Percentiles rank a stretch among this genome's conserved stretches.
These are phyloP conservation scores for Hydractinia symbiolongicarpus DNA, from an alignment of 30 jellyfish, hydroid and myxozoan species.

Conservation along the genomic window DNA sequence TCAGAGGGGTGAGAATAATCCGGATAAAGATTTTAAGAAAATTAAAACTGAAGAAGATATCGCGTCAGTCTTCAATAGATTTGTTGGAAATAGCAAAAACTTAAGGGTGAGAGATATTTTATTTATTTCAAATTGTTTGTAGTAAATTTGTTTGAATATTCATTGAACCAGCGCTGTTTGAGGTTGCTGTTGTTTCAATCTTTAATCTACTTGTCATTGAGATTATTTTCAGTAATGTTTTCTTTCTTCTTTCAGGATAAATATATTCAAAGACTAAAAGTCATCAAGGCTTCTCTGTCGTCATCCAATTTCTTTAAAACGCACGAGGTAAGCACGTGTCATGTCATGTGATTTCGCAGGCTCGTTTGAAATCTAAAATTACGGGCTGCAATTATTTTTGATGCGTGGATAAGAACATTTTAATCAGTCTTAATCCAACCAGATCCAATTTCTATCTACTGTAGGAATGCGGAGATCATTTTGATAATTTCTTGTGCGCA, in stretches of 20 bases:
- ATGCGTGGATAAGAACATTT: too few species aligned
- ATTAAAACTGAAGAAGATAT: constrained; percentile 66
- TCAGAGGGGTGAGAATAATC: constrained; percentile 79
- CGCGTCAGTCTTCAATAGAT: constrained; percentile 51
- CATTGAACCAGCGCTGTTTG: too few species aligned
- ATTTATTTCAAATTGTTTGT: background rate
- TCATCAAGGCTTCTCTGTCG: constrained; percentile 67
- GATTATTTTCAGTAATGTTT: constrained; percentile 3
- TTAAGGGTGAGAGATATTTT: constrained; percentile 44
- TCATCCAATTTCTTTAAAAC: constrained; percentile 61
- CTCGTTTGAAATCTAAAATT: too few species aligned
- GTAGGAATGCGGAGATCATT: too few species aligned
- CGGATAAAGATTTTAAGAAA: constrained; percentile 81
- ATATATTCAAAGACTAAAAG: constrained; percentile 73
- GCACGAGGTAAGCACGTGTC: constrained; percentile 65
- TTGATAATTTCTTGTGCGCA: too few species aligned
- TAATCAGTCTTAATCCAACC: too few species aligned
- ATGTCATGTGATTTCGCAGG: background rate
- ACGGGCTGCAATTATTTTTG: too few species aligned
- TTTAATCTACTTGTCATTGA: background rate
- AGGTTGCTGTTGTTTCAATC: too few species aligned
- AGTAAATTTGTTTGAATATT: too few species aligned
- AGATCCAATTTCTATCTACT: too few species aligned
- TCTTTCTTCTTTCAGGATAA: constrained; percentile 50
- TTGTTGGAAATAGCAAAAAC: constrained; percentile 37